These are phyloP conservation scores for Thera obeliscata DNA, from an alignment of 2,888 invertebrate genomes.

Conservation along the genomic window DNA sequence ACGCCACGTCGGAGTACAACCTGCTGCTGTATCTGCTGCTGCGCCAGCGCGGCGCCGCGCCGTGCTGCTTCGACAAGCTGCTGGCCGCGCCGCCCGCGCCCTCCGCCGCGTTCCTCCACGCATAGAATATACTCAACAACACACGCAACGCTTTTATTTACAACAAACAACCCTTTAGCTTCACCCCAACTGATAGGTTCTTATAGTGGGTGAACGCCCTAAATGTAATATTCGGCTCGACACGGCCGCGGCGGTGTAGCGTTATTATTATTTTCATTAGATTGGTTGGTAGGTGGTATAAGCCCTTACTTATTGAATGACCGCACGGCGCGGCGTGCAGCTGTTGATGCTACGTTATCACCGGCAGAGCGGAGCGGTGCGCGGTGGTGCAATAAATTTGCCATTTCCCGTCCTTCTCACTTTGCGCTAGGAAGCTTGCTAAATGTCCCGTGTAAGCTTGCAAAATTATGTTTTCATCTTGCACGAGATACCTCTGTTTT, in stretches of 20 bases:
- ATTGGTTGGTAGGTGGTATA: too few species aligned
- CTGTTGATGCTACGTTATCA: background rate
- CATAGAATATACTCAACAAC: slow-evolving; percentile 9
- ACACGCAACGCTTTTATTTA: background rate
- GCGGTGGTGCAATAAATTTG: background rate
- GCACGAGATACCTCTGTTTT: too few species aligned
- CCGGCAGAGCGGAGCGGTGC: background rate
- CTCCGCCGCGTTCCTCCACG: background rate
- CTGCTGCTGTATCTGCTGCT: slow-evolving; percentile 68
- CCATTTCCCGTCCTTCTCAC: background rate
- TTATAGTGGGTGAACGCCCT: too few species aligned
- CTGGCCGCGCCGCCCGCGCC: slow-evolving; percentile 45
- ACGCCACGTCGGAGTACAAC: slow-evolving; percentile 71
- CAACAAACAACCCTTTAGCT: background rate
- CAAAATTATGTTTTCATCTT: background rate
- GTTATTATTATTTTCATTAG: too few species aligned
- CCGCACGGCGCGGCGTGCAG: background rate
- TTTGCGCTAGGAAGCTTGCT: background rate
- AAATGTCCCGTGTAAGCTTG: background rate
- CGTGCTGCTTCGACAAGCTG: slow-evolving; percentile 50
- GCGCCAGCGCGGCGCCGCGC: slow-evolving; percentile 59
- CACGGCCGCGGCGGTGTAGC: too few species aligned
- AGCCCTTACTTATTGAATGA: background rate
- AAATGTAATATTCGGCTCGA: too few species aligned
- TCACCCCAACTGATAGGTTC: too few species aligned